These are phyloP conservation scores for Brotula barbata DNA, from an alignment of 2,797 vertebrate species.

Conservation along the genomic window DNA sequence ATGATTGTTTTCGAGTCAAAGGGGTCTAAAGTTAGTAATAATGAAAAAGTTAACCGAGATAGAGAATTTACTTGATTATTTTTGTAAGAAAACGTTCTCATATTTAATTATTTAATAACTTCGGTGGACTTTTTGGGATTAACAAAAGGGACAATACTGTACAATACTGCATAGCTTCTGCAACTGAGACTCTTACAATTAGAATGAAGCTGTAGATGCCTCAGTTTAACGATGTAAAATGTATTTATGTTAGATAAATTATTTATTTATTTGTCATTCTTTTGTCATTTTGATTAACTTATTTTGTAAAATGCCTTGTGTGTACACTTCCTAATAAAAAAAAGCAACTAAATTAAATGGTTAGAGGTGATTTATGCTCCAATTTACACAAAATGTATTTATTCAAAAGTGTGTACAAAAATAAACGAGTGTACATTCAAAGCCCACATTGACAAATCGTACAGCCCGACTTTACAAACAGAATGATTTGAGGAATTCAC, in stretches of 20 bases:
- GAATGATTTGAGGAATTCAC: too few relatives aligned
- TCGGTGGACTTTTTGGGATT: slow-evolving; percentile 10
- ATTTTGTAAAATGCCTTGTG: slow-evolving; percentile 60
- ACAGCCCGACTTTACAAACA: too few relatives aligned
- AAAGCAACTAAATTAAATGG: too few relatives aligned
- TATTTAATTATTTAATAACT: slow-evolving; percentile 52
- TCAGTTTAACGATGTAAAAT: slow-evolving; percentile 7
- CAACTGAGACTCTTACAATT: slow-evolving; percentile 22
- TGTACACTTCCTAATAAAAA: background rate
- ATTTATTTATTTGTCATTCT: slow-evolving; percentile 81
- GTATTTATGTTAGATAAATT: slow-evolving; percentile 80
- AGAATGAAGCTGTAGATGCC: background rate
- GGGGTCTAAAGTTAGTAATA: too few relatives aligned
- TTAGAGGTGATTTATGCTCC: too few relatives aligned
- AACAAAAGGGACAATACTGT: background rate
- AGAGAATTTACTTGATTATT: slow-evolving; percentile 42
- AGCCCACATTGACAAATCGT: too few relatives aligned
- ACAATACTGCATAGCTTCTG: slow-evolving; percentile 23
- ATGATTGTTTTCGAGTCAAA: background rate
- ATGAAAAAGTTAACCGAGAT: too few relatives aligned
- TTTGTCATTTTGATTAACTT: slow-evolving; percentile 68
- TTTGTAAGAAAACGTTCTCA: slow-evolving; percentile 39
- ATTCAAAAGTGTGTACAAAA: slow-evolving; percentile 39
- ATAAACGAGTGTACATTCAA: background rate
- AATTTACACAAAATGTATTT: slow-evolving; percentile 28